Evolutionary conservation across 1,140 invertebrate species (phyloP).

Genomic region (Cydia amplana): DNA sequence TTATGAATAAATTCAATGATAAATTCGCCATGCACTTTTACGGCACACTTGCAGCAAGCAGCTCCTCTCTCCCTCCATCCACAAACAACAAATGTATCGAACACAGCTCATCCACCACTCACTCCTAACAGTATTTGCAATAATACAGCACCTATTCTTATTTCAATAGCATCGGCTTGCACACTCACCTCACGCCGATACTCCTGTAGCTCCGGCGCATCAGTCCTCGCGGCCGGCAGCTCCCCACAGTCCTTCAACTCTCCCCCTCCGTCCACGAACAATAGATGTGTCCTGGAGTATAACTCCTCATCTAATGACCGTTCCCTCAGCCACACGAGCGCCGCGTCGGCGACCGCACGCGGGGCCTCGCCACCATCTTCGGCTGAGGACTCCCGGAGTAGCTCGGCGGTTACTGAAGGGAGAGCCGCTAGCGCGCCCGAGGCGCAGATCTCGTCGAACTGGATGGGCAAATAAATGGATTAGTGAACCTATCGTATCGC

Average conservation of each 20-base stretch:
- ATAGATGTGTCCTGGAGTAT: constrained; percentile 84
- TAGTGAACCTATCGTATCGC: no score
- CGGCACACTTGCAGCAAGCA: no score
- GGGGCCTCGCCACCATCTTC: constrained; percentile 55
- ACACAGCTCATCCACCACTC: constrained; percentile 45
- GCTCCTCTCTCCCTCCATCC: constrained; percentile 83
- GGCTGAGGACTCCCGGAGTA: constrained; percentile 55
- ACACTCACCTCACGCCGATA: constrained; percentile 86
- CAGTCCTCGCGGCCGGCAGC: constrained; percentile 81
- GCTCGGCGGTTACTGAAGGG: constrained; percentile 52
- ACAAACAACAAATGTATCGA: constrained; percentile 90
- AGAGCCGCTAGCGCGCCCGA: constrained; percentile 53
- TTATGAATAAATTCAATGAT: no score
- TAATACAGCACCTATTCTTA: background rate
- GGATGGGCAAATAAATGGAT: background rate
- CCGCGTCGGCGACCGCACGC: constrained; percentile 54
- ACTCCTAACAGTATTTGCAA: background rate
- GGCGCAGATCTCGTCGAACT: constrained; percentile 61
- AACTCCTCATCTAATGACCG: constrained; percentile 45
- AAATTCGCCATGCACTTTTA: no score
- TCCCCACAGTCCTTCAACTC: constrained; percentile 89
- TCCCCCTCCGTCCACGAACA: constrained; percentile 88
- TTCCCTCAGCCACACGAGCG: constrained; percentile 51
- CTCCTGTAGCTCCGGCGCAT: constrained; percentile 89
- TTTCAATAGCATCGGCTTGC: constrained; percentile 39